Percentiles rank a stretch among this genome's conserved stretches.
phyloP scores from a whole-genome alignment of 2,113 vertebrate genomes.

The Xiphorhynchus elegans region DNA sequence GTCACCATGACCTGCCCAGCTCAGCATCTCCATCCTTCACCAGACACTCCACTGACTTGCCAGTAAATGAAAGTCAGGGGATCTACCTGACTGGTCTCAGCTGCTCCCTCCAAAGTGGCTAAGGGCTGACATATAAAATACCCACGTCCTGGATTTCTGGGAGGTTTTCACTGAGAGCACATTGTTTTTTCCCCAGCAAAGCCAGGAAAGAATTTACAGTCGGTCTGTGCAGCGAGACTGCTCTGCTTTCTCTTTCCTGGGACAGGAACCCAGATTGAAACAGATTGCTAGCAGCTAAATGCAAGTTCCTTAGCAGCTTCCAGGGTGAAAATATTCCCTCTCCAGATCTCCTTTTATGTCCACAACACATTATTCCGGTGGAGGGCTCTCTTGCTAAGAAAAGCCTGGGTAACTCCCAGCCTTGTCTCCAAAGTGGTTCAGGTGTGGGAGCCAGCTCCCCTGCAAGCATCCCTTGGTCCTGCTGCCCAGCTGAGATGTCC shows the following conservation, averaged over 20 bases:
- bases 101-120: neutral
- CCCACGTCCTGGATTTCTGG: conserved; percentile 7
- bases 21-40: neutral
- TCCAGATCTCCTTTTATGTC: conserved; percentile 61
- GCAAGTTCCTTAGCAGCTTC: conserved; percentile 39
- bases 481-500: conserved; percentile 60
- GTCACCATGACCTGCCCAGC: neutral
- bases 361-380: conserved; percentile 52
- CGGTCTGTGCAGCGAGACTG: neutral
- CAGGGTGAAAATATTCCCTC: conserved; percentile 52
- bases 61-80: neutral
- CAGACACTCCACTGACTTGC: neutral
- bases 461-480: conserved; percentile 18
- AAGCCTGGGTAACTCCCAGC: conserved; percentile 48
- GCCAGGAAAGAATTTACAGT: conserved; percentile 21
- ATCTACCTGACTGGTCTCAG: neutral
- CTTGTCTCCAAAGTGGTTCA: conserved; percentile 19
- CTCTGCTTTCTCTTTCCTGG: conserved; percentile 34
- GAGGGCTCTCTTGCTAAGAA: conserved; percentile 70
- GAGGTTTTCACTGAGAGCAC: neutral
- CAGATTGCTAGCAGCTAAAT: conserved; percentile 52
- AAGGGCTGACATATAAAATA: neutral
- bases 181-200: conserved; percentile 35
- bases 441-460: conserved; percentile 37
- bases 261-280: conserved; percentile 43